Evolutionary conservation across 2,797 vertebrate species (phyloP).

Genomic region (Zalophus californianus): DNA sequence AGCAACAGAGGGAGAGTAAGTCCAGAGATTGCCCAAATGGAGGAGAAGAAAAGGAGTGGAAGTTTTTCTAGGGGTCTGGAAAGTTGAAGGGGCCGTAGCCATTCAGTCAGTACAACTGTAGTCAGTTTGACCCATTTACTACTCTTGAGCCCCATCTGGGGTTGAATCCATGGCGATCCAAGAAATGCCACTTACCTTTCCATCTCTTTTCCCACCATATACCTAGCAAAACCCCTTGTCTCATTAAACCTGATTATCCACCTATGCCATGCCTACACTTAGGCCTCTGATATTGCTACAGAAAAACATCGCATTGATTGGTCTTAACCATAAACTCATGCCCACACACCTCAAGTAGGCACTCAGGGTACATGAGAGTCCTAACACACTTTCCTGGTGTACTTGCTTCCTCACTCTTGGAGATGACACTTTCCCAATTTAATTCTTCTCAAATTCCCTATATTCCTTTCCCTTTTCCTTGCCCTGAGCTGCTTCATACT

Average conservation of each 20-base stretch:
- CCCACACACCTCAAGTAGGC: not conserved
- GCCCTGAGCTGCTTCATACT: not conserved
- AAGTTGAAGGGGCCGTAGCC: not conserved
- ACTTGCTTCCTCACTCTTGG: not conserved
- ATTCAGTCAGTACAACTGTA: not conserved
- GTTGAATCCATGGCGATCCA: not conserved
- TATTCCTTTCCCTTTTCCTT: not conserved
- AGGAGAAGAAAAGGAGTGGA: not conserved
- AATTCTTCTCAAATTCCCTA: not conserved
- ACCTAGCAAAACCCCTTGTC: not conserved
- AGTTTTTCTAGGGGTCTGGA: not conserved
- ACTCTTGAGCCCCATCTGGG: not conserved
- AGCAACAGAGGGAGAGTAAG: slow-evolving; percentile 33
- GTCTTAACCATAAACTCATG: not conserved
- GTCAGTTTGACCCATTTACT: not conserved
- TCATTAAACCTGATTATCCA: not conserved
- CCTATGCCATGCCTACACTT: no score
- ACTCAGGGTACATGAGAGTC: accelerated
- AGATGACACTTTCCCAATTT: not conserved
- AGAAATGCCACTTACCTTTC: not conserved
- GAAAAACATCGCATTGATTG: not conserved
- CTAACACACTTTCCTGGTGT: not conserved
- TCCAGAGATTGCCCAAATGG: not conserved
- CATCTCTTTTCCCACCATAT: not conserved
- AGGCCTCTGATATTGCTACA: not conserved